phyloP scores from a whole-genome alignment of 2,797 vertebrate species.

The Decapterus maruadsi region DNA sequence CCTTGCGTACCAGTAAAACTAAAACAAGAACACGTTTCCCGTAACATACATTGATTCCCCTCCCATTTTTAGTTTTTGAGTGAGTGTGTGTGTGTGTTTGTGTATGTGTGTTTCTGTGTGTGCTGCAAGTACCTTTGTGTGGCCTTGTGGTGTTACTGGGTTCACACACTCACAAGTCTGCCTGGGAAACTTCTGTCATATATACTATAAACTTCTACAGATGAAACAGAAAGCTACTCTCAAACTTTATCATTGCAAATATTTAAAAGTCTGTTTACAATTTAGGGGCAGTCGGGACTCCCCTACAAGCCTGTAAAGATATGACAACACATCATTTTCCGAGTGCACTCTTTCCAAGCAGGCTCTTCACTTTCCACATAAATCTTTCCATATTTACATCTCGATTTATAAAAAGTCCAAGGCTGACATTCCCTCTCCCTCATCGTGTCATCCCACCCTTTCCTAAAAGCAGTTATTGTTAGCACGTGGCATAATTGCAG shows the following conservation, averaged over 20 bases:
- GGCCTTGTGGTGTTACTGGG: constrained; percentile 69
- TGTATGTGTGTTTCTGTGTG: constrained; percentile 42
- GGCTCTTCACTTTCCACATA: constrained; percentile 67
- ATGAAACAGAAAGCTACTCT: constrained; percentile 68
- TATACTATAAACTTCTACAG: constrained; percentile 53
- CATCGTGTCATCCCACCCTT: constrained; percentile 77
- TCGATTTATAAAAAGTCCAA: constrained; percentile 74
- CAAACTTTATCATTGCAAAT: constrained; percentile 62
- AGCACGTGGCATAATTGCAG: constrained; percentile 61
- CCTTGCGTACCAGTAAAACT: constrained; percentile 72
- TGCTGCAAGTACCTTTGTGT: constrained; percentile 54
- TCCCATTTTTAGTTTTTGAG: constrained; percentile 66
- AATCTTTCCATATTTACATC: constrained; percentile 79
- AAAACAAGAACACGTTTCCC: constrained; percentile 82
- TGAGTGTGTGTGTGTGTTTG: constrained; percentile 32
- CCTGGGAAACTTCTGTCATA: constrained; percentile 60
- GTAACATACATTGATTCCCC: constrained; percentile 80
- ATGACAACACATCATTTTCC: constrained; percentile 68
- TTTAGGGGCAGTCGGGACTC: constrained; percentile 36
- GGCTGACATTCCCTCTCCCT: constrained; percentile 72
- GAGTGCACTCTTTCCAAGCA: constrained; percentile 57
- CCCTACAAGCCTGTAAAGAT: constrained; percentile 55
- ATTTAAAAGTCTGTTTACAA: constrained; percentile 66
- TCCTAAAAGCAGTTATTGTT: constrained; percentile 78
- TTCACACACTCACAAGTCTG: constrained; percentile 57